Conservation (phyloP, 2,113 vertebrate species). For the Gymnarchus niloticus region DNA sequence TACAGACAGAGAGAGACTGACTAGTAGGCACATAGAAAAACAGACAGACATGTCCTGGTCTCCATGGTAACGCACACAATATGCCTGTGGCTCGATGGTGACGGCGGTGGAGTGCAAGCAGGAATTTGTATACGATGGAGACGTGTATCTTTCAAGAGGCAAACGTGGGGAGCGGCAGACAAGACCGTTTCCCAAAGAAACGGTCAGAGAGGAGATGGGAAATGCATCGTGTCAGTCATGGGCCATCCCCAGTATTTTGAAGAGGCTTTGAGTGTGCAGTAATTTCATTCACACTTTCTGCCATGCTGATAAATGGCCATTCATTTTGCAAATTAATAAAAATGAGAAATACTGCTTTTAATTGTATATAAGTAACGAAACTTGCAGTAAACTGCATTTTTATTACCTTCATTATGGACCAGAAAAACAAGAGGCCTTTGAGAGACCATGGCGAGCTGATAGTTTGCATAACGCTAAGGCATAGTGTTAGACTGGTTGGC, state of each 20-base stretch:
- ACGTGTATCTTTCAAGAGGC: background rate
- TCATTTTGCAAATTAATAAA: background rate
- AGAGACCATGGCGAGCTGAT: background rate
- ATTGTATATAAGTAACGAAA: background rate
- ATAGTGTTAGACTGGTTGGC: background rate
- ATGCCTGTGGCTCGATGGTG: background rate
- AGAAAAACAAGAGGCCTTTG: background rate
- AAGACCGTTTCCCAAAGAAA: background rate
- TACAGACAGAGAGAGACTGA: background rate
- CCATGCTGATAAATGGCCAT: background rate
- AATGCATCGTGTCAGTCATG: too few relatives aligned
- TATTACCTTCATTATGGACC: background rate
- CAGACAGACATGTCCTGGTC: slow-evolving; percentile 13
- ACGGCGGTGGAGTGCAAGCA: background rate
- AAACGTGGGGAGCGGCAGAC: background rate
- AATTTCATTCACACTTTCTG: background rate
- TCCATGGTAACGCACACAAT: slow-evolving; percentile 19
- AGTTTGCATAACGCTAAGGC: background rate
- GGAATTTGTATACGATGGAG: background rate
- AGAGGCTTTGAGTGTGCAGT: background rate
- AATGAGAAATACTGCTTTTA: background rate
- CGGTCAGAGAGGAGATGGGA: background rate
- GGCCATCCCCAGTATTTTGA: background rate
- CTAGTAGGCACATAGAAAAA: background rate
- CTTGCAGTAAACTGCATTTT: background rate